phyloP scores from a whole-genome alignment of 1,140 invertebrate species.

The Apocrypta bakeri region DNA sequence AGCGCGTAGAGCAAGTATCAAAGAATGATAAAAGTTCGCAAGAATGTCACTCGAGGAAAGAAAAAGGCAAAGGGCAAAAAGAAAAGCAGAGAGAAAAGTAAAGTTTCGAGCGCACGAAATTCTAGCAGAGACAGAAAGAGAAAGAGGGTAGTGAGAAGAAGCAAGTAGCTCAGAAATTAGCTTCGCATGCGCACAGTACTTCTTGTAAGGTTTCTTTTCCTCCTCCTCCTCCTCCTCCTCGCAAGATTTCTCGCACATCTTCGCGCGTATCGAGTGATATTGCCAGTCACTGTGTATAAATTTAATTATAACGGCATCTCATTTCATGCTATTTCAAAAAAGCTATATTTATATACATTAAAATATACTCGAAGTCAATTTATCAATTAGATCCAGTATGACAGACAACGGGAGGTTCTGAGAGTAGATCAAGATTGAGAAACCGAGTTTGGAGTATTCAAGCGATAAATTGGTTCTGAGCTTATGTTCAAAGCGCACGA shows the following conservation, averaged over 20 bases:
- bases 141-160: neutral
- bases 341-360: too few species aligned
- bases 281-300: constrained; percentile 3
- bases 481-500: neutral
- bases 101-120: constrained; percentile 18
- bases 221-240: too few species aligned
- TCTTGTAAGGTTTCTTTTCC: neutral
- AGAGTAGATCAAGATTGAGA: constrained; percentile 38
- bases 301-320: constrained; percentile 38
- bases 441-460: constrained; percentile 40
- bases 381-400: constrained; percentile 40
- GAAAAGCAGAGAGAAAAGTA: too few species aligned
- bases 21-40: constrained; percentile 13
- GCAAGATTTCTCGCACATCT: neutral
- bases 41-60: neutral
- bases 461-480: constrained; percentile 12
- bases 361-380: too few species aligned
- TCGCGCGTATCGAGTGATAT: neutral
- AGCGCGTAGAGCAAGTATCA: neutral
- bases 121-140: constrained; percentile 10
- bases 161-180: neutral
- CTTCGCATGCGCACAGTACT: too few species aligned
- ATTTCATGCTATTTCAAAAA: constrained; percentile 34
- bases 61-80: neutral
- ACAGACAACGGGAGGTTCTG: neutral